A percentile compares a stretch with the other conserved stretches of the same genome.
These are phyloP conservation scores for Vulpes ferrilata DNA, from an alignment of 2,113 vertebrate species.

Conservation along the genomic window DNA sequence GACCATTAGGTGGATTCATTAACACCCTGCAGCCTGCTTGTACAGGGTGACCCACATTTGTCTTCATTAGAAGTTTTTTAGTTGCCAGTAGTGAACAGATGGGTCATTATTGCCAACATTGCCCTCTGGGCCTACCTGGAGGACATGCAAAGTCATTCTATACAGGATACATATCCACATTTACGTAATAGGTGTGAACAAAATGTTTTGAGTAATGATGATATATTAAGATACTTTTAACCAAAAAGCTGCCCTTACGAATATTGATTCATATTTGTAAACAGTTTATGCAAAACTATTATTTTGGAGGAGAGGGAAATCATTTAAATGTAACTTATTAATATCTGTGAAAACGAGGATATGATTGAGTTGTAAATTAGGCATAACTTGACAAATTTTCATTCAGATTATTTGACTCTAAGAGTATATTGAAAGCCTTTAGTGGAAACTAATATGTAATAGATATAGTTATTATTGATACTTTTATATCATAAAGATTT, in stretches of 20 bases:
- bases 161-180: slow-evolving; percentile 74
- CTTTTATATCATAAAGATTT: slow-evolving; percentile 51
- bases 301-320: neutral
- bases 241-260: neutral
- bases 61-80: slow-evolving; percentile 93
- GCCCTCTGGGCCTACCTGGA: slow-evolving; percentile 90
- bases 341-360: neutral
- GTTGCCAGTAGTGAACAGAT: slow-evolving; percentile 91
- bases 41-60: slow-evolving; percentile 90
- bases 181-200: slow-evolving; percentile 70
- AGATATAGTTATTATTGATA: neutral
- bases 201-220: slow-evolving; percentile 64
- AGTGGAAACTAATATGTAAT: slow-evolving; percentile 10
- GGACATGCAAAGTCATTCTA: slow-evolving; percentile 87
- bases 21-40: slow-evolving; percentile 88
- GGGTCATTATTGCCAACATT: slow-evolving; percentile 90
- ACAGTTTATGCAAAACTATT: slow-evolving; percentile 51
- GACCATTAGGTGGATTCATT: slow-evolving; percentile 92
- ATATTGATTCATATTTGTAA: slow-evolving; percentile 47
- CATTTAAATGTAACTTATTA: neutral
- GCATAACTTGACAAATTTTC: slow-evolving; percentile 46
- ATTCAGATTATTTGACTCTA: slow-evolving; percentile 59
- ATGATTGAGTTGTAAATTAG: slow-evolving; percentile 5
- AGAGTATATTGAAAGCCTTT: slow-evolving; percentile 27
- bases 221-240: slow-evolving; percentile 18